phyloP scores from a whole-genome alignment of 2,113 vertebrate species.

The Microtus richardsoni region DNA sequence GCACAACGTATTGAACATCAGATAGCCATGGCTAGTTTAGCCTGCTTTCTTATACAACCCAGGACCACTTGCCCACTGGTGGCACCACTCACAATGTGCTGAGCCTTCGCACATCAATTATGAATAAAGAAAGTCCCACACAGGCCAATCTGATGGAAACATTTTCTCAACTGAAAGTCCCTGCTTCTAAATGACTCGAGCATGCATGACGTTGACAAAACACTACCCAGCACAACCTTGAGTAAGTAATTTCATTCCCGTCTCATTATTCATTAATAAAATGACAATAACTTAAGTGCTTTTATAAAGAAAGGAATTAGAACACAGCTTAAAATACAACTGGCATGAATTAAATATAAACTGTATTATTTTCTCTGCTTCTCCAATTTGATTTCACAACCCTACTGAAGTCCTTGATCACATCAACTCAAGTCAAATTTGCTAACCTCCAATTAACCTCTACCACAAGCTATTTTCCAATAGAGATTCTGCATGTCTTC shows the following conservation, averaged over 20 bases:
- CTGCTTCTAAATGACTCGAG: neutral
- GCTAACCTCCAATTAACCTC: neutral
- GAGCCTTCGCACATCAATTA: neutral
- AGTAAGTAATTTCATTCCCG: neutral
- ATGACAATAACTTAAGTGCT: neutral
- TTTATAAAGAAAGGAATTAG: neutral
- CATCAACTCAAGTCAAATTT: neutral
- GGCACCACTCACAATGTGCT: neutral
- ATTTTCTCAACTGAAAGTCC: neutral
- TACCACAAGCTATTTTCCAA: neutral
- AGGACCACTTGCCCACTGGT: neutral
- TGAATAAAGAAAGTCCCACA: neutral
- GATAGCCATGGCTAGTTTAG: neutral
- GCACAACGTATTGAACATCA: neutral
- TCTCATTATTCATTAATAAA: neutral
- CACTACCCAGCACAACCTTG: neutral
- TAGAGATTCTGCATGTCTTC: neutral
- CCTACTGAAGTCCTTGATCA: neutral
- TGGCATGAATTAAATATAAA: neutral
- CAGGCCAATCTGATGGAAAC: neutral
- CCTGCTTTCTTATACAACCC: neutral
- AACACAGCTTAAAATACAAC: neutral
- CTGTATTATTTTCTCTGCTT: neutral
- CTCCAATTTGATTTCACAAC: constrained; percentile 20
- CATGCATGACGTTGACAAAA: neutral